phyloP scores from a whole-genome alignment of 2,113 vertebrate genomes.

The Heterotilapia buettikoferi region DNA sequence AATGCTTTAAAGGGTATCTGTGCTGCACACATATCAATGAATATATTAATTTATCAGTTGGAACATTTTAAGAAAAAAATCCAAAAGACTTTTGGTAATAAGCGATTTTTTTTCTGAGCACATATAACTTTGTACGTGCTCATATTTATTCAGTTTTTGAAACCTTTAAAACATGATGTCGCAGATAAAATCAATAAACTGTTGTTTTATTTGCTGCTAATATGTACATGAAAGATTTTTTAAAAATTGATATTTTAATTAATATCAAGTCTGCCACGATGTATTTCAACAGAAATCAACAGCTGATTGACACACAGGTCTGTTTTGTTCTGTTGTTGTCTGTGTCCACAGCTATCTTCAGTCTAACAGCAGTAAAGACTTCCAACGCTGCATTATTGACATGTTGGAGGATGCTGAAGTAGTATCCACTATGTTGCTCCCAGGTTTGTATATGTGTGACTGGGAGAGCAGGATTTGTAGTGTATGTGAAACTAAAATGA shows the following conservation, averaged over 20 bases:
- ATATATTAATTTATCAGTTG: background rate
- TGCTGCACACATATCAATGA: background rate
- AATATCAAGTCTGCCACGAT: background rate
- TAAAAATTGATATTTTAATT: accelerated
- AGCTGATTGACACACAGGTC: background rate
- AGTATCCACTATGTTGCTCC: constrained; percentile 89
- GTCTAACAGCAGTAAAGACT: constrained; percentile 83
- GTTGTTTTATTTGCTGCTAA: background rate
- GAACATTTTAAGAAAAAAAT: background rate
- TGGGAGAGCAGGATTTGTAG: background rate
- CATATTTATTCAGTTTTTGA: background rate
- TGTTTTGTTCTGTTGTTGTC: background rate
- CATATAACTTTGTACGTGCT: accelerated
- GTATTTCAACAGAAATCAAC: background rate
- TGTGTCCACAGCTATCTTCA: constrained; percentile 80
- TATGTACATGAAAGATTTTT: background rate
- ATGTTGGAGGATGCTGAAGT: constrained; percentile 85
- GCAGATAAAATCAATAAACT: background rate
- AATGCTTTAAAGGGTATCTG: background rate
- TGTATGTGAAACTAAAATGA: background rate
- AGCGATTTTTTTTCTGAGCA: background rate
- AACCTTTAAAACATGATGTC: background rate
- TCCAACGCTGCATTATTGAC: constrained; percentile 84
- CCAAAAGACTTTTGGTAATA: background rate
- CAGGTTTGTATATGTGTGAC: constrained; percentile 70